Conservation (phyloP, 2,113 vertebrate species). For the Cryptomyrus ogoouensis region DNA sequence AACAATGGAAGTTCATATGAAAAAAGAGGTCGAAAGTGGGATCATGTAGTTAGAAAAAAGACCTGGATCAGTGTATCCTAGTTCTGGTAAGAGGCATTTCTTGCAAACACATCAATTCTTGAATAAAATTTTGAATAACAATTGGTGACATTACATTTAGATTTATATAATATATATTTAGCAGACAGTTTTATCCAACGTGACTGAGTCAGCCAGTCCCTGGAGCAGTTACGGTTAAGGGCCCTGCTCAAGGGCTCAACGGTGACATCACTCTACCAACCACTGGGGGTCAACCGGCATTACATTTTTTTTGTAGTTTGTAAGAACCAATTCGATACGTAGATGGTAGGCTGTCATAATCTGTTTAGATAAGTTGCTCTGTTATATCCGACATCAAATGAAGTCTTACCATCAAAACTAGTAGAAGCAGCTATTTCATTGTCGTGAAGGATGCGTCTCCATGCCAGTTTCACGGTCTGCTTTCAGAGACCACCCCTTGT, state of each 20-base stretch:
- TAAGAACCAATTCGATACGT: not conserved
- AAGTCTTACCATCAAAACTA: not conserved
- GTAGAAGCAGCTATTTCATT: not conserved
- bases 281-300: not conserved
- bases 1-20: not conserved
- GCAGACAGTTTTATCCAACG: not conserved
- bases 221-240: not conserved
- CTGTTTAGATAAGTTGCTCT: not conserved
- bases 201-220: not conserved
- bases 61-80: not conserved
- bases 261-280: not conserved
- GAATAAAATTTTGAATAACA: not conserved
- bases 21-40: not conserved
- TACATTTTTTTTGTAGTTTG: not conserved
- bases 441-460: not conserved
- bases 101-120: not conserved
- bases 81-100: not conserved
- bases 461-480: conserved; percentile 15
- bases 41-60: not conserved
- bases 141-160: not conserved
- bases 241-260: not conserved
- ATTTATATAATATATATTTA: not conserved
- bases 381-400: not conserved
- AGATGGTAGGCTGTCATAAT: not conserved
- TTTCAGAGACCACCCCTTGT: conserved; percentile 51